These are phyloP conservation scores for Nephila pilipes DNA, from an alignment of 1,140 invertebrate genomes.

Conservation along the genomic window DNA sequence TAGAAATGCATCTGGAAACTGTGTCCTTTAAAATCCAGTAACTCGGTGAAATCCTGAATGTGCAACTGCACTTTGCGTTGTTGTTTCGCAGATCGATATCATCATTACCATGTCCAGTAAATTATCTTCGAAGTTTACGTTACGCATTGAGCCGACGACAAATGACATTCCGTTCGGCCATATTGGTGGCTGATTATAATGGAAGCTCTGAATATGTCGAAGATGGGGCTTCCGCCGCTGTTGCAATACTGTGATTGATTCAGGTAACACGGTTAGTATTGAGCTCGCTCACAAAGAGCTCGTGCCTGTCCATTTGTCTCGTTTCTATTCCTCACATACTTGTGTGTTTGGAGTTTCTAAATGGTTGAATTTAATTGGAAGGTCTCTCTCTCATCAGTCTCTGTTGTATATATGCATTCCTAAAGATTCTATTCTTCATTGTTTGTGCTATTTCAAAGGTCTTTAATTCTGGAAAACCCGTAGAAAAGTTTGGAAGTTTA, in stretches of 20 bases:
- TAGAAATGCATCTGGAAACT: background rate
- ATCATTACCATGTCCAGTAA: constrained; percentile 62
- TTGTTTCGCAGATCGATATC: constrained; percentile 49
- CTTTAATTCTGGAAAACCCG: too few relatives aligned
- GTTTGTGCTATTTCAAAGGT: background rate
- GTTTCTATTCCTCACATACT: constrained; percentile 8
- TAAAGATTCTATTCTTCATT: background rate
- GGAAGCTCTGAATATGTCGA: constrained; percentile 51
- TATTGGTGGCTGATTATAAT: constrained; percentile 62
- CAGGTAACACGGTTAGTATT: constrained; percentile 3
- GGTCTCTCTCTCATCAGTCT: background rate
- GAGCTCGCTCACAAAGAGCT: constrained; percentile 19
- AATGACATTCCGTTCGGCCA: constrained; percentile 65
- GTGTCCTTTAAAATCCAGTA: background rate
- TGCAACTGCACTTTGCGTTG: constrained; percentile 50
- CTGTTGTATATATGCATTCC: background rate
- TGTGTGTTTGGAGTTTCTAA: constrained; percentile 27
- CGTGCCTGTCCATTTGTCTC: constrained; percentile 25
- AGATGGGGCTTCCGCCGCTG: constrained; percentile 29
- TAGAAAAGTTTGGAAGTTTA: too few relatives aligned
- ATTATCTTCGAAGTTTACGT: constrained; percentile 64
- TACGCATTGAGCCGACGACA: constrained; percentile 53
- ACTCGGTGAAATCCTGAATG: constrained; percentile 38
- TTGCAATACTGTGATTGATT: constrained; percentile 56
- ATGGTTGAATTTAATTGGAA: constrained; percentile 31